Evolutionary conservation across 2,113 vertebrate genomes (phyloP), one percentile per base, ranked within the genome.

Genomic region (Trichomycterus rosablanca): DNA sequence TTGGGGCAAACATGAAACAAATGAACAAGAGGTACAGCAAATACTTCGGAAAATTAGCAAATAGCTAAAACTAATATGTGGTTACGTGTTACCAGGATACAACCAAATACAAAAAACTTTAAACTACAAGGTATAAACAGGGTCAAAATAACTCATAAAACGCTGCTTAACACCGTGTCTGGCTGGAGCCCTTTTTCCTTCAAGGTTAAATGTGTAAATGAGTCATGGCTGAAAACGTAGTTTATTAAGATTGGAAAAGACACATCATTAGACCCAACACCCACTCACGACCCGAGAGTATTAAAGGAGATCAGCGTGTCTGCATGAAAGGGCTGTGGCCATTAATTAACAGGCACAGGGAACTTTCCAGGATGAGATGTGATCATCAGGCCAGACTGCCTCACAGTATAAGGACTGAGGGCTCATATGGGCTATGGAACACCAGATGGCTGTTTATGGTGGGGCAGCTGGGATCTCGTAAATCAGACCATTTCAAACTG

Each of bases 361-460:
- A 64, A 12, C 10, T 8, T 59, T 45, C 60, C 26, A 43, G 54
- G 49, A 57, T 11, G 34, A 10, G 54, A 51, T 43, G n/a, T 50
- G 48, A 40, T 32, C 20, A 44, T 62, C 43, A 58, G 40, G 11
- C 44, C 42, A 49, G 59, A 51, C 20, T 37, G 46, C 23, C 9
- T 26, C 18, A 32, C n/a, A 44, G 35, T 20, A 26, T 43, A 8
- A 14, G 39, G 20, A 30, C 46, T 7, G 37, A 52, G n/a, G 28
- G n/a, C 48, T 59, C 28, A 35, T 15, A 43, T 23, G 28, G 20
- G 35, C 55, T 45, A 44, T 11, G 22, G 8, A 26, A 67, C 39
- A 59, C 10, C 46, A 72, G 59, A 60, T 59, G 65, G 57, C 18
- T 35, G 40, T 34, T 53, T 28, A 46, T 20, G 30, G 22, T 23